Evolutionary conservation across 1,140 invertebrate species (phyloP).

Genomic region (Choristoneura fumiferana): DNA sequence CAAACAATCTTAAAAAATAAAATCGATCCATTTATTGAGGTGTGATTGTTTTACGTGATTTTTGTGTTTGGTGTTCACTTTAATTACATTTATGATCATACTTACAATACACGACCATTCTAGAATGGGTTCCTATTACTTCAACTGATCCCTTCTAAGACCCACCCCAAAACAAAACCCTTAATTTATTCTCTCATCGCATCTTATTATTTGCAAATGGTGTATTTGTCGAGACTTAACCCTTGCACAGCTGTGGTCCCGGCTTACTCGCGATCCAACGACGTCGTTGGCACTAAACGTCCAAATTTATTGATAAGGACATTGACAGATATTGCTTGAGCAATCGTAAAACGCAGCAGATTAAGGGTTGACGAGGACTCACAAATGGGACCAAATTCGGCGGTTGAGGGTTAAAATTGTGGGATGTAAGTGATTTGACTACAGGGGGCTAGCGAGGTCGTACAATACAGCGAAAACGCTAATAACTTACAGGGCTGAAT

Average conservation of each 20-base stretch:
- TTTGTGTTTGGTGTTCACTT: too few species aligned
- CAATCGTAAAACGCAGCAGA: slow-evolving; percentile 74
- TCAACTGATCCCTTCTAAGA: slow-evolving; percentile 5
- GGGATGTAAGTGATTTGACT: slow-evolving; percentile 27
- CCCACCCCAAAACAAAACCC: slow-evolving; percentile 30
- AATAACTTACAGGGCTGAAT: background rate
- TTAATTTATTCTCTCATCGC: slow-evolving; percentile 77
- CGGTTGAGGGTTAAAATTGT: too few species aligned
- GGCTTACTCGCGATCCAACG: slow-evolving; percentile 56
- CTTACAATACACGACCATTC: background rate
- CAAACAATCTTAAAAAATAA: too few species aligned
- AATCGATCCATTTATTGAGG: too few species aligned
- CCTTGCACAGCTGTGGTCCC: slow-evolving; percentile 74
- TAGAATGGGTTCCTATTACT: slow-evolving; percentile 5
- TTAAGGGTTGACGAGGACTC: slow-evolving; percentile 66
- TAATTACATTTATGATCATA: background rate
- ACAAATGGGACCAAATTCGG: slow-evolving; percentile 65
- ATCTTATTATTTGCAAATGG: slow-evolving; percentile 78
- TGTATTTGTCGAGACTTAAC: slow-evolving; percentile 78
- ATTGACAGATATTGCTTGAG: slow-evolving; percentile 75
- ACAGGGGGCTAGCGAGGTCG: too few species aligned
- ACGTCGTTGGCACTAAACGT: slow-evolving; percentile 69
- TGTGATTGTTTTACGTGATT: too few species aligned
- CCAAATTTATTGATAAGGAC: slow-evolving; percentile 76
- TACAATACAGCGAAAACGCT: slow-evolving; percentile 24